Evolutionary conservation across 2,797 vertebrate genomes (phyloP).

Genomic region (Dallia pectoralis): DNA sequence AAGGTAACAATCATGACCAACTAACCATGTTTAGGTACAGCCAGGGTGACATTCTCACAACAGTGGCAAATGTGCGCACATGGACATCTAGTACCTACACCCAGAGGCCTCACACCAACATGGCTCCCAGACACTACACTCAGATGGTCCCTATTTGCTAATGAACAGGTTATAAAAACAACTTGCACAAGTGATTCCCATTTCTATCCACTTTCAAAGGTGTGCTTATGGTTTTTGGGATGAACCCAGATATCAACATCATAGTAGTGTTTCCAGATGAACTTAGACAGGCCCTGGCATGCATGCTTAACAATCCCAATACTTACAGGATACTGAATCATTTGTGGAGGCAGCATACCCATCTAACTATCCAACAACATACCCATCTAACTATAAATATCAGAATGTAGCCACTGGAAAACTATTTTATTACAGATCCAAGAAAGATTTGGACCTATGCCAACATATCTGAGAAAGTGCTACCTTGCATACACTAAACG

Average conservation of each 20-base stretch:
- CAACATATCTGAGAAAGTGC: too few relatives aligned
- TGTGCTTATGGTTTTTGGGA: not conserved
- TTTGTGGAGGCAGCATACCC: too few relatives aligned
- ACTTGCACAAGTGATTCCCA: not conserved
- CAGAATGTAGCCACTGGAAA: too few relatives aligned
- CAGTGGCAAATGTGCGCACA: not conserved
- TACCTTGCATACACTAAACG: too few relatives aligned
- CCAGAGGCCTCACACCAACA: too few relatives aligned
- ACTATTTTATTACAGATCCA: too few relatives aligned
- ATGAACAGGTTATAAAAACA: not conserved
- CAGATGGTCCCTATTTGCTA: not conserved
- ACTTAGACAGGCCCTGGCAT: not conserved
- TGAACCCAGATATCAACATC: not conserved
- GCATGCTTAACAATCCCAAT: not conserved
- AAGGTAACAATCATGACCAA: not conserved
- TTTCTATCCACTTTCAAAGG: not conserved
- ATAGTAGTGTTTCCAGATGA: not conserved
- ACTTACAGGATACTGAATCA: not conserved
- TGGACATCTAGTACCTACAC: not conserved
- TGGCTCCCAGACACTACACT: too few relatives aligned
- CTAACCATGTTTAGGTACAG: constrained; percentile 3
- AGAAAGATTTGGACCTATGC: too few relatives aligned
- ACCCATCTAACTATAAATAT: too few relatives aligned
- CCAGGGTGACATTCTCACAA: not conserved
- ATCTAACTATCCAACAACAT: too few relatives aligned